Evolutionary conservation across 2,797 vertebrate genomes (phyloP).

Genomic region (Pseudochirops cupreus): DNA sequence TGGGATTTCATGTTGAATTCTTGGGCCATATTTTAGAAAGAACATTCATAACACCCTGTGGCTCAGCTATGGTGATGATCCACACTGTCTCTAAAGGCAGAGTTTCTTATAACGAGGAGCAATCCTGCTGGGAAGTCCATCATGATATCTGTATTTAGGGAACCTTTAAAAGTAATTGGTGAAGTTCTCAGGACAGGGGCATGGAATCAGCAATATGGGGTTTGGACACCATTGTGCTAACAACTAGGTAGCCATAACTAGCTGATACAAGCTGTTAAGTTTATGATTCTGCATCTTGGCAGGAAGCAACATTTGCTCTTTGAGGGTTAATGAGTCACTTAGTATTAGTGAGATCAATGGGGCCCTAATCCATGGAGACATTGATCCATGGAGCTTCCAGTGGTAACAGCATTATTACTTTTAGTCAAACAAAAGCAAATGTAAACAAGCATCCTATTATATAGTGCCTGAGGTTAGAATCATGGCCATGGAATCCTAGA

Average conservation of each 20-base stretch:
- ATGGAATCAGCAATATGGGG: background rate
- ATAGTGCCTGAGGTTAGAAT: background rate
- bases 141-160: background rate
- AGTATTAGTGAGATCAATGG: background rate
- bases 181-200: background rate
- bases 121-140: background rate
- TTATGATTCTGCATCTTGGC: background rate
- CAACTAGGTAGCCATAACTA: background rate
- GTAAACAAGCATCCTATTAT: background rate
- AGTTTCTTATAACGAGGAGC: background rate
- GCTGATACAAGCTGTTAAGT: background rate
- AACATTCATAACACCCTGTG: background rate
- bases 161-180: background rate
- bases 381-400: background rate
- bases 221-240: background rate
- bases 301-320: background rate
- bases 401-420: constrained; percentile 26
- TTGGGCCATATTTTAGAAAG: background rate
- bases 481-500: background rate
- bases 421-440: constrained; percentile 31
- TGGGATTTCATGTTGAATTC: background rate
- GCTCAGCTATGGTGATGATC: background rate
- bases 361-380: background rate
- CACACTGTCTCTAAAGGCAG: background rate
- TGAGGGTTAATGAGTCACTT: background rate